Conservation (phyloP, 2,797 vertebrate genomes). For the Microctenopoma stevenorrisi region DNA sequence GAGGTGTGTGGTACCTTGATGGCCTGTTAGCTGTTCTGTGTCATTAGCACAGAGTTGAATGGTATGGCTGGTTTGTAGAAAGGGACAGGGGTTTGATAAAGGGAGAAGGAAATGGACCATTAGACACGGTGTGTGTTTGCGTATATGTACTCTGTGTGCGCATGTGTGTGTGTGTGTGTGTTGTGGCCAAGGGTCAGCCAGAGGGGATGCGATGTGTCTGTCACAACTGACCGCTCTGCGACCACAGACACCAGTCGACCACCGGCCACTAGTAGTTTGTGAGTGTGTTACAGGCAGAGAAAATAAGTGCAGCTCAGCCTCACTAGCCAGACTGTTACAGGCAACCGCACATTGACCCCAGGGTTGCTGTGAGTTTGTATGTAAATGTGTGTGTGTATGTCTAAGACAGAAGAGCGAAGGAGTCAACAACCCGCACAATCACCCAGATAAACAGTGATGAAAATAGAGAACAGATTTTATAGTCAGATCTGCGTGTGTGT, state of each 20-base stretch:
- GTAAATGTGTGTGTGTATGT: constrained; percentile 10
- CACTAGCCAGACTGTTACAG: constrained; percentile 71
- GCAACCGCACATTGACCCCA: constrained; percentile 77
- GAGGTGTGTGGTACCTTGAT: constrained; percentile 40
- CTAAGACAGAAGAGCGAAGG: constrained; percentile 48
- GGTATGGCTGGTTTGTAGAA: constrained; percentile 48
- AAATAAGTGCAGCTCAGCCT: constrained; percentile 58
- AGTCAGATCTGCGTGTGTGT: constrained; percentile 49
- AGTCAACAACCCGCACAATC: constrained; percentile 56
- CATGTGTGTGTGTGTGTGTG: constrained; percentile 30
- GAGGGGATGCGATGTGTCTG: constrained; percentile 79
- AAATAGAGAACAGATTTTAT: constrained; percentile 53
- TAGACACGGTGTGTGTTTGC: constrained; percentile 34
- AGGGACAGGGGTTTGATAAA: constrained; percentile 60
- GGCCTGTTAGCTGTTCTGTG: constrained; percentile 77
- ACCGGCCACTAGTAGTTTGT: constrained; percentile 53
- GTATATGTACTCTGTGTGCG: neutral
- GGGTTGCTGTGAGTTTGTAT: constrained; percentile 21
- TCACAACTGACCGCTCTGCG: constrained; percentile 76
- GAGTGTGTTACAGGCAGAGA: constrained; percentile 41
- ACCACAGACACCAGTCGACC: constrained; percentile 65
- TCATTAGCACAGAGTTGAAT: constrained; percentile 76
- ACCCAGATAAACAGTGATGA: constrained; percentile 60
- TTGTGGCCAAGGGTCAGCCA: constrained; percentile 75
- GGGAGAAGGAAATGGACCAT: constrained; percentile 57